Base-by-base conservation (phyloP, 2,797 vertebrate genomes). In the Molossus molossus region DNA sequence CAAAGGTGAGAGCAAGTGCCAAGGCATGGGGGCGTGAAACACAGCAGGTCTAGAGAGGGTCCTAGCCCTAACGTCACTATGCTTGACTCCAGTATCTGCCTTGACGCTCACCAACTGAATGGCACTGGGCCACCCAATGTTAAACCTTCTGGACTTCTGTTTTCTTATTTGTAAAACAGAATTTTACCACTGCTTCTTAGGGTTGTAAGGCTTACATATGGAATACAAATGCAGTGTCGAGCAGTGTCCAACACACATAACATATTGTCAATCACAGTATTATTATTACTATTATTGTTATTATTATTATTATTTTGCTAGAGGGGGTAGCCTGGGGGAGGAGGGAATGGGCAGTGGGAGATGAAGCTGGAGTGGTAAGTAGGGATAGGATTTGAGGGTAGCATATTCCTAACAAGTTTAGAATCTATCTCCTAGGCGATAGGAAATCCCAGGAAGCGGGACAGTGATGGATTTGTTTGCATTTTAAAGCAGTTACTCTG, bases 161-260 rank as follows among this genome's bases (percentile, higher is more conserved):
- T 50, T 85, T 69, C 55, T 76, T 48, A 57, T 37, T 90, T 93
- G 17, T 53, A 70, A 84, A 92, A 87, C 8, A 81, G 37, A 94
- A 91, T 25, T 65, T 87, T 90, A 67, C 3, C 40, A 5, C 17
- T 53, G 25, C 15, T 53, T 72, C 25, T 60, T 18, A 72, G 73
- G 6, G 13, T 14, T 70, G 1, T 45, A 77, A 82, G n/a, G 29
- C 1, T 23, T 95, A 87, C 64, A 40, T 60, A 67, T 0, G 21
- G 40, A 85, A 67, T 48, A 45, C n/a, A 82, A 88, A 76, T 37
- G 60, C 20, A 93, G 12, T 33, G 45, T 7, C 64, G 25, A 70
- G 69, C 21, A 6, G 29, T 57, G n/a, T 57, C 50, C 8, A 72
- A 93, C 7, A 81, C 11, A 70, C 3, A 64, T 27, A 33, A n/a